A percentile compares a stretch with the other conserved stretches of the same genome.
Conservation (phyloP, 2,888 invertebrate genomes). For the Drosophila eohydei region DNA sequence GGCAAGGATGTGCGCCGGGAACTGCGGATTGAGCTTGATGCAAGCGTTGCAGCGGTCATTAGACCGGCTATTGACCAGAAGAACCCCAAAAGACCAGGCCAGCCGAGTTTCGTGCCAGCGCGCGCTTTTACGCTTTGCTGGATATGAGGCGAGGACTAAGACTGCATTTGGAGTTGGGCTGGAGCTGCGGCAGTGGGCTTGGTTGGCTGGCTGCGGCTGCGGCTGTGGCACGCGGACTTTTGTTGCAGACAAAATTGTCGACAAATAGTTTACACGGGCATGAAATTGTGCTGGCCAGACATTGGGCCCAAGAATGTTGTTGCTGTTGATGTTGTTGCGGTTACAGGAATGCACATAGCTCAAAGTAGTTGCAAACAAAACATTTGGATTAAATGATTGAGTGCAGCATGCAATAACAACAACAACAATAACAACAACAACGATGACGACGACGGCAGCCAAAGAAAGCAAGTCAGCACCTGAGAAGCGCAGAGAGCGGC, state of each 20-base stretch:
- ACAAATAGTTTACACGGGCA: constrained; percentile 84
- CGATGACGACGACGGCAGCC: not conserved
- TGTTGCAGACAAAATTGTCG: constrained; percentile 83
- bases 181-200: not conserved
- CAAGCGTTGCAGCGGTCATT: constrained; percentile 59
- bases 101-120: constrained; percentile 52
- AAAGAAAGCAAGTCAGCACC: constrained; percentile 34
- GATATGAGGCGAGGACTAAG: constrained; percentile 10
- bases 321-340: constrained; percentile 46
- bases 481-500: constrained; percentile 29
- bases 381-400: constrained; percentile 67
- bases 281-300: constrained; percentile 78
- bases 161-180: not conserved
- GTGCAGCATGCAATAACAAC: constrained; percentile 59
- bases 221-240: constrained; percentile 74
- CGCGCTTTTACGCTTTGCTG: constrained; percentile 71
- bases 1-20: constrained; percentile 38
- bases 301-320: constrained; percentile 64
- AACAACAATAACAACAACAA: not conserved
- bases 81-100: constrained; percentile 14
- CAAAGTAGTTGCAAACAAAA: constrained; percentile 61
- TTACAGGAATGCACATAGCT: constrained; percentile 63
- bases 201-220: not conserved
- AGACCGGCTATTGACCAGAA: constrained; percentile 62
- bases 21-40: constrained; percentile 37